Evolutionary conservation across 1,140 invertebrate genomes (phyloP).

Genomic region (Sycophila sp.): DNA sequence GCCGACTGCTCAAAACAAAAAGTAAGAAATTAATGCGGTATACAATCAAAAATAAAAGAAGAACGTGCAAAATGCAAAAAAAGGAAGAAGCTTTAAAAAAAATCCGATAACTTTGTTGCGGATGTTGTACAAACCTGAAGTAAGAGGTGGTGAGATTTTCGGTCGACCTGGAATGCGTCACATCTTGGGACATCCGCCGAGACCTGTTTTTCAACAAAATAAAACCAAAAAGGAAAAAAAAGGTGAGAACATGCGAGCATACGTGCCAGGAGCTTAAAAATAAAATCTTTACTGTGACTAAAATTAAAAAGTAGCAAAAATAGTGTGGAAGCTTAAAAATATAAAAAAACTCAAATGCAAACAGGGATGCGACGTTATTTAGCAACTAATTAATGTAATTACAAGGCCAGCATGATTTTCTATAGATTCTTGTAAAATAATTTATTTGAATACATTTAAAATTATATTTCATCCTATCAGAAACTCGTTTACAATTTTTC

Average conservation of each 20-base stretch:
- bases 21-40: too few relatives aligned
- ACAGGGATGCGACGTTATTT: too few relatives aligned
- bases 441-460: too few relatives aligned
- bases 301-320: slow-evolving; percentile 46
- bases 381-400: too few relatives aligned
- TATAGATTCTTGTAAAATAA: too few relatives aligned
- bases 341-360: neutral
- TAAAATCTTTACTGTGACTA: too few relatives aligned
- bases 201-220: slow-evolving; percentile 66
- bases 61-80: neutral
- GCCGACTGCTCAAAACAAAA: too few relatives aligned
- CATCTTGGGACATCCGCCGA: slow-evolving; percentile 83
- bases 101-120: neutral
- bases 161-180: slow-evolving; percentile 61
- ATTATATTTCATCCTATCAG: too few relatives aligned
- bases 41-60: neutral
- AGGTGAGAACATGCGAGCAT: slow-evolving; percentile 57
- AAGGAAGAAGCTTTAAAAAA: neutral
- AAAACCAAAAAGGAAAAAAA: slow-evolving; percentile 55
- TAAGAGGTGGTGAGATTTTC: slow-evolving; percentile 58
- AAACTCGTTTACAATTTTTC: too few relatives aligned
- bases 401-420: too few relatives aligned
- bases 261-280: slow-evolving; percentile 54
- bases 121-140: slow-evolving; percentile 55
- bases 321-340: neutral